Evolutionary conservation across 2,113 vertebrate species (phyloP).

Genomic region (Oriolus oriolus): DNA sequence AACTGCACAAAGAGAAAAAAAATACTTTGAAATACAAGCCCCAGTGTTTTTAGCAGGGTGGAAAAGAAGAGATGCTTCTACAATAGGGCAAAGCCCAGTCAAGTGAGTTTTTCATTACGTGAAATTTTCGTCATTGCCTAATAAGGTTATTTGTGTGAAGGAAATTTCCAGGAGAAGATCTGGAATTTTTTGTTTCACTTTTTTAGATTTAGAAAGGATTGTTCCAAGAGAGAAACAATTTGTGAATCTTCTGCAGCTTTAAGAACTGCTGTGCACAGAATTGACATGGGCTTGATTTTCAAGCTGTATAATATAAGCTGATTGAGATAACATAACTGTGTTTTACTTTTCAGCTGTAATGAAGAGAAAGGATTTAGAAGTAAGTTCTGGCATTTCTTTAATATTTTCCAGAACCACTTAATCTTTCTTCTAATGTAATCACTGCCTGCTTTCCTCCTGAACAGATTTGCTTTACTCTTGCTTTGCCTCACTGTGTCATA

Average conservation of each 20-base stretch:
- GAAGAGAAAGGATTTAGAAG: not conserved
- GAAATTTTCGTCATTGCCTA: not conserved
- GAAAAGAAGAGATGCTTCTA: not conserved
- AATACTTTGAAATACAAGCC: not conserved
- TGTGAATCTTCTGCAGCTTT: not conserved
- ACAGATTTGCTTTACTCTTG: not conserved
- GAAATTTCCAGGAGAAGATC: not conserved
- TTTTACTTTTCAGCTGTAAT: not conserved
- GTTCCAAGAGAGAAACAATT: not conserved
- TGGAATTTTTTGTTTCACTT: not conserved
- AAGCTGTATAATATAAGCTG: not conserved
- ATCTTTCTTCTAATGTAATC: not conserved
- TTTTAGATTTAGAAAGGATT: not conserved
- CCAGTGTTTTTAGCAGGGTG: not conserved
- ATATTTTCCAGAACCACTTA: not conserved
- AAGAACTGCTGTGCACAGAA: not conserved
- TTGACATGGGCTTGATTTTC: not conserved
- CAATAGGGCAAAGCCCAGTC: not conserved
- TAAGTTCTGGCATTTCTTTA: not conserved
- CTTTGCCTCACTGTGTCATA: not conserved
- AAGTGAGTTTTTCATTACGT: not conserved
- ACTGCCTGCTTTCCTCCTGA: not conserved
- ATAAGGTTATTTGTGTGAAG: not conserved
- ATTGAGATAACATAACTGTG: not conserved
- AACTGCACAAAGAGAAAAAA: not conserved